Evolutionary conservation across 2,113 vertebrate genomes (phyloP), one percentile per base, ranked within the genome.

Genomic region (Toxotes chatareus): DNA sequence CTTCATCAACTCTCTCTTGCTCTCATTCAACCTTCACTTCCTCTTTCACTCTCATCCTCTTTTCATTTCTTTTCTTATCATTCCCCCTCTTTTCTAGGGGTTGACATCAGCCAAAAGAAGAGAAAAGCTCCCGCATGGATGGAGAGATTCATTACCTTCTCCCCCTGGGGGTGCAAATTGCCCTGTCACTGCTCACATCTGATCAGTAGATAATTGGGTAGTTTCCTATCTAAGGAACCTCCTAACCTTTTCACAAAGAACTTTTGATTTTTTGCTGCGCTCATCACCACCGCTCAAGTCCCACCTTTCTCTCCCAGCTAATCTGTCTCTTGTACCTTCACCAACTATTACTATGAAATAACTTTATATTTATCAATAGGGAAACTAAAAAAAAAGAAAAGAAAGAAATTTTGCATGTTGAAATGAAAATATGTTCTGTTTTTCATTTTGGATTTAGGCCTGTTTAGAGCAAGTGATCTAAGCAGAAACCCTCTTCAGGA

Each of bases 171-270:
- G 44, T 85, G 79, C 80, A 91, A 82, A 89, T 86, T 91, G 84
- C 80, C 61, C 76, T 85, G 82, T 88, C 67, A 16, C 83, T 67
- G 49, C 64, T 83, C 73, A 87, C 82, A 61, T 85, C 79, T 80
- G 85, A 91, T 86, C 84, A 61, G 74, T 16, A 86, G 86, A 89
- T 91, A 87, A 92, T 91, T 91, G 84, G 73, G 82, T 65, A 65
- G 65, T 85, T 85, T 65, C 62, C 82, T 64, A 88, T 89, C 77
- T 65, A 19, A 63, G 57, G 63, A 55, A 80, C 77, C 80, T 68
- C 59, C 53, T 79, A 27, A 83, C 74, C 78, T 84, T 82, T 80
- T 80, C 73, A 77, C 44, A 70, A 53, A 66, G 38, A 70, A 36
- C 46, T 79, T 87, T 69, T 4, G 51, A 23, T 71, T 65, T 72